Conservation (phyloP, 2,888 invertebrate genomes). For the Muscina levida region DNA sequence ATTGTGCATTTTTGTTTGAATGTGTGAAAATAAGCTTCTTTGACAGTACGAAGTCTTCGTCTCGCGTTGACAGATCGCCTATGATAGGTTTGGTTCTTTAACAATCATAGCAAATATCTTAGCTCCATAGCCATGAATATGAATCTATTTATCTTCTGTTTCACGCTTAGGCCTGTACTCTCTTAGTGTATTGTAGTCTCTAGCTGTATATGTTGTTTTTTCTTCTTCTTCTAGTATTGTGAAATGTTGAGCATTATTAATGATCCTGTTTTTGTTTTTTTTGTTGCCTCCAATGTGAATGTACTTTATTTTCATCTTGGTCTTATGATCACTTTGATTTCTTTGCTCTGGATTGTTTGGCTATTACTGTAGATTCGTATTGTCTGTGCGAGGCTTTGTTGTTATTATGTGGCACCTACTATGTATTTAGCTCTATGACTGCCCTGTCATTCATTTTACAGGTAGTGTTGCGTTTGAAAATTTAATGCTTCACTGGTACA, state of each 20-base stretch:
- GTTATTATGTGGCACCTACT: not conserved
- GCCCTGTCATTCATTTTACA: conserved; percentile 3
- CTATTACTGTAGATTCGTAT: not conserved
- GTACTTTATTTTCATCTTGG: conserved; percentile 37
- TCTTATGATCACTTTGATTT: conserved; percentile 58
- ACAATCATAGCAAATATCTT: conserved; percentile 15
- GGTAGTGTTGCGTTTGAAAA: conserved; percentile 44
- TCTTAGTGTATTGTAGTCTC: too few relatives aligned
- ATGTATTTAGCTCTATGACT: not conserved
- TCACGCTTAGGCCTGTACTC: too few relatives aligned
- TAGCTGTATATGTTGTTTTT: too few relatives aligned
- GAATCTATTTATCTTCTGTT: conserved; percentile 17
- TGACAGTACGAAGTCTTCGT: conserved; percentile 47
- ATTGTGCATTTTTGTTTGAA: conserved; percentile 23
- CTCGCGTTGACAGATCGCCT: conserved; percentile 59
- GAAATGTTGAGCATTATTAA: conserved; percentile 75
- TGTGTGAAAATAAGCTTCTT: conserved; percentile 62
- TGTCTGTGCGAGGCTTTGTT: conserved; percentile 13
- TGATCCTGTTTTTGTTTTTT: conserved; percentile 71
- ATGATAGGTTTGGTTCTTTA: conserved; percentile 30
- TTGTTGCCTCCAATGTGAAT: conserved; percentile 19
- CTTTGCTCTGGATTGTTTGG: conserved; percentile 27
- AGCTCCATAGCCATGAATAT: not conserved
- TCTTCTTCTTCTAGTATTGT: conserved; percentile 65
- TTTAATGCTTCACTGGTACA: conserved; percentile 47